Base-by-base conservation (phyloP, 2,888 invertebrate genomes). In the Microctonus aethiopoides region DNA sequence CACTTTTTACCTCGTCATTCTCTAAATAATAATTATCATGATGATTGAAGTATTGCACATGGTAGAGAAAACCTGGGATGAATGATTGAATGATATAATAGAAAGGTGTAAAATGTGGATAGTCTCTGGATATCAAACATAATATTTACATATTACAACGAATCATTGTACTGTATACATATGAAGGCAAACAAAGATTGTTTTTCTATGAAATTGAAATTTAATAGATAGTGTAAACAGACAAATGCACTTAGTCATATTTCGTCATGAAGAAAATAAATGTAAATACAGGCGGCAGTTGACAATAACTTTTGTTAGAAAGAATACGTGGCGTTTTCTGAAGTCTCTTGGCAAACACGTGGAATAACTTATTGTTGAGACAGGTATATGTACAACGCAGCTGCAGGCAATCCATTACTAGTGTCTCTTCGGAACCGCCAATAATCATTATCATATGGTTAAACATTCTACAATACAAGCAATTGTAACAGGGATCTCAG, bases 401-500 rank as follows among this genome's bases (percentile, higher is more conserved):
- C 65, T 65, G 65, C 54, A 16, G 36, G 39, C 56, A 65, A 65
- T 65, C 13, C 24, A 65, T 65, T 65, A 56, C 56, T 56, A 39
- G 26, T 65, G 16, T 29, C 24, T 56, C 6, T 34, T 22, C 34
- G 4, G 39, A 56, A 41, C 39, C 22, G 22, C 39, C 26, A 57
- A 41, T 62, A 61, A 68, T 68, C 39, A 68, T 67, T 46, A 56
- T 54, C 57, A 65, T 72, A 54, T 62, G 46, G 51, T 57, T 16
- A 9, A 16, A 46, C 16, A n/a, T 46, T 7, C 46, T n/a, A 46
- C 46, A 69, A 63, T 61, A 16, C 10, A 36, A 22, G 46, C 29
- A 68, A 62, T 61, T 41, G 51, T 22, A 59, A 65, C 62, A 52
- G 57, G 67, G 52, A 7, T 16, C 63, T 34, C 75, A 71, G 72